phyloP scores from a whole-genome alignment of 1,140 invertebrate genomes.

The Magallana angulata region DNA sequence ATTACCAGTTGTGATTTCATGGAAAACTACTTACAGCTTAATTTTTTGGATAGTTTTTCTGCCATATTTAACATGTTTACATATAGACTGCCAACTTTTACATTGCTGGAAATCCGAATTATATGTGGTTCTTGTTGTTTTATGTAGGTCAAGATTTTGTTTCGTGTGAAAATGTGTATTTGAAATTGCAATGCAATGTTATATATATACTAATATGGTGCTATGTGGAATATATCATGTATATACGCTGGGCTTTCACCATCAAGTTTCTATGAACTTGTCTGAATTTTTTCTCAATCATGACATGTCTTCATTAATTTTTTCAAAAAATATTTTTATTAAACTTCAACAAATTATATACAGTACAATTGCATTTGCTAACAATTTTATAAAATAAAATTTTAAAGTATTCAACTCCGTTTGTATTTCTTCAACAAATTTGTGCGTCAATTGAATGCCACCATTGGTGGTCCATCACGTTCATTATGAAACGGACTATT shows the following conservation, averaged over 20 bases:
- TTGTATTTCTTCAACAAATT: too few species aligned
- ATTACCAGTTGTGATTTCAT: too few species aligned
- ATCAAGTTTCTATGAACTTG: neutral
- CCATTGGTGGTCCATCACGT: neutral
- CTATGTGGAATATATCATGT: neutral
- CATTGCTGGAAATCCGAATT: neutral
- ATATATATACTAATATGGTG: neutral
- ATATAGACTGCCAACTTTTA: too few species aligned
- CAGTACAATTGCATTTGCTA: neutral
- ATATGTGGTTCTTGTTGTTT: neutral
- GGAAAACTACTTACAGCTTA: too few species aligned
- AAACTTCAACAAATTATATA: neutral
- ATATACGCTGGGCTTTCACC: conserved; percentile 13
- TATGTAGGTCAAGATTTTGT: neutral
- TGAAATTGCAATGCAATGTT: neutral
- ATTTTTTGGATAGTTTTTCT: too few species aligned
- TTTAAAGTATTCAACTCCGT: too few species aligned
- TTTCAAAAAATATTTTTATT: neutral
- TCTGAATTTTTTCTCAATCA: neutral
- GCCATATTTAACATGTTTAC: too few species aligned
- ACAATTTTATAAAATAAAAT: neutral
- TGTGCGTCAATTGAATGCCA: too few species aligned
- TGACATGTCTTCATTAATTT: conserved; percentile 7
- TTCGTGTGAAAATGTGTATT: neutral
- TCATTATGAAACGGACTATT: neutral